Percentiles rank a stretch among this genome's conserved stretches.
Conservation (phyloP, 2,888 invertebrate genomes). For the Campopleginae sp. region DNA sequence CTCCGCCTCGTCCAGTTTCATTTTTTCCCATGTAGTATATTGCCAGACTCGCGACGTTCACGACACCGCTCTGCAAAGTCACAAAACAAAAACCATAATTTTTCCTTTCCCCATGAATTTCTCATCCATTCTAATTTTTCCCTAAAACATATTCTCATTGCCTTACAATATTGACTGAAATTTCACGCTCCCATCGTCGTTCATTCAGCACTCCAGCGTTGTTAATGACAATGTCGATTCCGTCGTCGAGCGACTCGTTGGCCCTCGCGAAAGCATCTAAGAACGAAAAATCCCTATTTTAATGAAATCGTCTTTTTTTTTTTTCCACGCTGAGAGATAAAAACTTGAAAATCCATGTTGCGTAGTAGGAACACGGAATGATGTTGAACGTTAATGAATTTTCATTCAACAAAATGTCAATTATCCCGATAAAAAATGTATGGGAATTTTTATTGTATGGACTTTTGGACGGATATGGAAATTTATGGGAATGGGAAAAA, state of each 20-base stretch:
- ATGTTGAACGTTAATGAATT: no score
- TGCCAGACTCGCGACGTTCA: conserved; percentile 80
- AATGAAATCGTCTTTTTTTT: neutral
- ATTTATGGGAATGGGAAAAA: no score
- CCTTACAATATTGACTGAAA: conserved; percentile 91
- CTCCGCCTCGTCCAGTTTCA: conserved; percentile 83
- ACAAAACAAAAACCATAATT: conserved; percentile 14
- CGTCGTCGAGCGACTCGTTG: conserved; percentile 87
- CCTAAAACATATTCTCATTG: neutral
- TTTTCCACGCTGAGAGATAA: no score
- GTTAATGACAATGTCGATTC: conserved; percentile 91
- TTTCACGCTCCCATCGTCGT: conserved; percentile 90
- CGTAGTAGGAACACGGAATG: no score
- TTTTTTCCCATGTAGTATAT: conserved; percentile 82
- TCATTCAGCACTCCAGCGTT: conserved; percentile 93
- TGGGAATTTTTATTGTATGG: no score
- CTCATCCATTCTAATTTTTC: conserved; percentile 2
- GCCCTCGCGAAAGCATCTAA: conserved; percentile 90
- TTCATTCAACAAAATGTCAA: no score
- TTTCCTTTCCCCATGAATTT: conserved; percentile 5
- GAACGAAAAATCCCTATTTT: conserved; percentile 70
- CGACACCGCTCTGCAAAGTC: conserved; percentile 75
- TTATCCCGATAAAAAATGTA: no score
- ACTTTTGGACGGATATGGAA: no score
- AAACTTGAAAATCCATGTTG: neutral